Conservation (phyloP, 2,888 invertebrate genomes). For the Cynaeus angustus region DNA sequence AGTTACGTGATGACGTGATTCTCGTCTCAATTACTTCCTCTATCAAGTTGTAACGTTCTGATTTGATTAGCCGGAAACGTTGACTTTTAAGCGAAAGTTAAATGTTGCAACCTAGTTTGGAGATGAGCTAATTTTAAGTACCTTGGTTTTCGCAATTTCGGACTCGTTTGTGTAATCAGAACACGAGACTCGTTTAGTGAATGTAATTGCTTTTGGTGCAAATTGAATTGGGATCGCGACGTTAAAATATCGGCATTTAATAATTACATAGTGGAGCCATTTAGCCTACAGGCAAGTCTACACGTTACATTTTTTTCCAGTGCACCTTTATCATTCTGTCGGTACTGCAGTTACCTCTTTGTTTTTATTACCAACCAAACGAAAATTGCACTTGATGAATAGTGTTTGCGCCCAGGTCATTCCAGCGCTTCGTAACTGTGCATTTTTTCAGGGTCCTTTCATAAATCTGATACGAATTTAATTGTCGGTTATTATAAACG, state of each 20-base stretch:
- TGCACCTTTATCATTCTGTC: constrained; percentile 13
- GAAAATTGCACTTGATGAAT: constrained; percentile 28
- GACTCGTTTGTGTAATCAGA: constrained; percentile 13
- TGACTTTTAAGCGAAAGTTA: constrained; percentile 1
- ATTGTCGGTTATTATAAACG: constrained; percentile 47
- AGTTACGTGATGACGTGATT: constrained; percentile 41
- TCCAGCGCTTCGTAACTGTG: constrained; percentile 20
- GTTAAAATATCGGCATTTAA: constrained; percentile 34
- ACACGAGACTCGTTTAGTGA: constrained; percentile 6
- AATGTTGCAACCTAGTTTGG: not conserved
- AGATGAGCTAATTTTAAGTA: constrained; percentile 4
- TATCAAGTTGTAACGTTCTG: constrained; percentile 16
- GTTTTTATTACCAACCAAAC: constrained; percentile 6
- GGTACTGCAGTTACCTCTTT: not conserved
- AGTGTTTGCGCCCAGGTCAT: constrained; percentile 12
- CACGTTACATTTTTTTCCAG: constrained; percentile 22
- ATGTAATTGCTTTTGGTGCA: constrained; percentile 18
- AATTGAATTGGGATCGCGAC: constrained; percentile 36
- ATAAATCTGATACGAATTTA: constrained; percentile 49
- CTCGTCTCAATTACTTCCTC: constrained; percentile 40
- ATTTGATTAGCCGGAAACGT: constrained; percentile 9
- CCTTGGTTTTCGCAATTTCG: not conserved
- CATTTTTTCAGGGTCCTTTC: constrained; percentile 15
- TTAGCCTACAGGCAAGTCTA: constrained; percentile 16
- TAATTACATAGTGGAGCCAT: constrained; percentile 25